Evolutionary conservation across 64 coral and sea anemone genomes (phyloP).

Genomic region (Astreopora myriophthalma): DNA sequence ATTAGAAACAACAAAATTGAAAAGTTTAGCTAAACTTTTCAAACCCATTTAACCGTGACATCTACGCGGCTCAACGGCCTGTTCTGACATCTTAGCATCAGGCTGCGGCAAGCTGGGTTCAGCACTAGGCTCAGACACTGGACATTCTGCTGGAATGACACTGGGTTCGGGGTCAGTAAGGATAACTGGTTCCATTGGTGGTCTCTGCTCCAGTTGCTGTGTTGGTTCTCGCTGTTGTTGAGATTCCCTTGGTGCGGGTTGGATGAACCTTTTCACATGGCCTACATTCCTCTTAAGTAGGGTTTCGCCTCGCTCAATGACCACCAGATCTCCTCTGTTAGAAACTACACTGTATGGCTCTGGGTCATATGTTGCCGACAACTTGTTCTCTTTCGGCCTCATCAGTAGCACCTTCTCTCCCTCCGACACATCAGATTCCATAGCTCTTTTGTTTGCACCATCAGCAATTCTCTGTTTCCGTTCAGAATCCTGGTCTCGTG

Average conservation of each 20-base stretch:
- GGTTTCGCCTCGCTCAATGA: constrained; percentile 37
- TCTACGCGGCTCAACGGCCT: neutral
- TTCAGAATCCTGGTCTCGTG: constrained; percentile 1
- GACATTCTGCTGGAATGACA: neutral
- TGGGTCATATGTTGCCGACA: constrained; percentile 9
- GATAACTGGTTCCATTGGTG: neutral
- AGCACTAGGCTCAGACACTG: neutral
- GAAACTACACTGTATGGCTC: constrained; percentile 10
- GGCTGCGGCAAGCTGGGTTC: neutral
- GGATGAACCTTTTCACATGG: neutral
- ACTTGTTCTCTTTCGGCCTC: constrained; percentile 10
- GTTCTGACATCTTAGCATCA: neutral
- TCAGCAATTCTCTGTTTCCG: constrained; percentile 24
- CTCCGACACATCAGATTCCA: constrained; percentile 8
- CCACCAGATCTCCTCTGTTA: too few relatives aligned
- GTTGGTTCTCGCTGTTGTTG: neutral
- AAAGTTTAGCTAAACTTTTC: too few relatives aligned
- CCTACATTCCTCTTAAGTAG: neutral
- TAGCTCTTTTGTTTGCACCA: constrained; percentile 17
- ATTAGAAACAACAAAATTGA: too few relatives aligned
- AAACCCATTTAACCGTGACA: too few relatives aligned
- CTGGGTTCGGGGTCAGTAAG: neutral
- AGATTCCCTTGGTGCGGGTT: neutral
- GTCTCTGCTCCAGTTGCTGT: neutral
- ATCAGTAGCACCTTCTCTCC: constrained; percentile 8